phyloP scores from a whole-genome alignment of 2,113 vertebrate species.

The Dasyprocta punctata region DNA sequence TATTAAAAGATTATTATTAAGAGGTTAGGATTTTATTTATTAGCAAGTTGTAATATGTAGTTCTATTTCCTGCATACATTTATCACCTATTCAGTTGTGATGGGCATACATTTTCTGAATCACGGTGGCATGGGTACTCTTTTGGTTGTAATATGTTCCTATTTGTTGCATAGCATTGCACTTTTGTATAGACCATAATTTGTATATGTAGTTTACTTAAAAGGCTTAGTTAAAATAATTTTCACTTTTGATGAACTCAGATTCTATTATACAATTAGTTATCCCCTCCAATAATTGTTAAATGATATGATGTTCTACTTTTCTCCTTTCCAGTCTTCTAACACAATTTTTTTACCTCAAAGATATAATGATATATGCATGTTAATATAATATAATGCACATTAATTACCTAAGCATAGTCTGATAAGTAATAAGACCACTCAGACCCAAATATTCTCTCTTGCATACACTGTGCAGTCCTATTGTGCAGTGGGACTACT shows the following conservation, averaged over 20 bases:
- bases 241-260: background rate
- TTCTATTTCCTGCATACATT: constrained; percentile 32
- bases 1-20: background rate
- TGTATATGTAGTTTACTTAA: background rate
- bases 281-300: background rate
- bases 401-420: constrained; percentile 20
- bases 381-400: constrained; percentile 6
- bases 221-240: background rate
- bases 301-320: background rate
- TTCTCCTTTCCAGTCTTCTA: background rate
- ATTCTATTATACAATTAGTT: background rate
- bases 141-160: background rate
- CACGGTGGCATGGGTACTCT: background rate
- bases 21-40: constrained; percentile 23
- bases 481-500: background rate
- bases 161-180: background rate
- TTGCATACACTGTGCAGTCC: background rate
- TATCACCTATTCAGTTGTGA: background rate
- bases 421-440: background rate
- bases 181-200: background rate
- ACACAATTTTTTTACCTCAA: background rate
- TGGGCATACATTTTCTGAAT: background rate
- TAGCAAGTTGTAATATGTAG: background rate
- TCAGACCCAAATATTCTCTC: background rate
- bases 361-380: background rate